Evolutionary conservation across 2,888 invertebrate genomes (phyloP), one percentile per base, ranked within the genome.

Genomic region (Itoplectis maculator): DNA sequence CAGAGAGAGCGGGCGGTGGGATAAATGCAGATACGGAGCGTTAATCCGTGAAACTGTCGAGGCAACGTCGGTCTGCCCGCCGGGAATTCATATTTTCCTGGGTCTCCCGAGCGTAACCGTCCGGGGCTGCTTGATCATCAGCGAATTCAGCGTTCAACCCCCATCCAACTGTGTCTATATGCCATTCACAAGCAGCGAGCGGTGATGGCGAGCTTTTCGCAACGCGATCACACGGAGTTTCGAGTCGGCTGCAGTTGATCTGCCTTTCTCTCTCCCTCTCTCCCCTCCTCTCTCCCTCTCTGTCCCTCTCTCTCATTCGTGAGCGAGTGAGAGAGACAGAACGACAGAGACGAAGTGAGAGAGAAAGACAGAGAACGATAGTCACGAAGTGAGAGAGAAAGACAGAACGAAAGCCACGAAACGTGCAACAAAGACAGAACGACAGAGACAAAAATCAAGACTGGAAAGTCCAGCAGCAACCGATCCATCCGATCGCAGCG

Each of bases 141-240:
- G 35, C 35, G 35, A 59, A 59, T 59, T 59, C 37, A 37, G n/a
- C 3, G 29, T 29, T n/a, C n/a, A n/a, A 29, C 29, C 29, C 29
- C 29, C 3, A n/a, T n/a, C n/a, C 7, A 49, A 1, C 23, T 1
- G n/a, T 13, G 56, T 35, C 29, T 35, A 35, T 56, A n/a, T 56
- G 29, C 56, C 56, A 29, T 56, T 56, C 29, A 56, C 56, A 56
- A 35, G 54, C 54, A 23, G 54, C 23, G 18, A 2, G 56, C 11
- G 4, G 13, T 29, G 29, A 35, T 35, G 56, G 56, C 13, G 29
- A 35, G 29, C 51, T 56, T 56, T 56, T 56, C 29, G 56, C 29
- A 56, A 56, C 23, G 54, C 54, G 54, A 29, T 54, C 13, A 13
- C 54, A 54, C 20, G 49, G 20, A 20, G 49, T 18, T 15, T 18